Conservation (phyloP, 2,113 vertebrate genomes). For the Poecilia latipinna region DNA sequence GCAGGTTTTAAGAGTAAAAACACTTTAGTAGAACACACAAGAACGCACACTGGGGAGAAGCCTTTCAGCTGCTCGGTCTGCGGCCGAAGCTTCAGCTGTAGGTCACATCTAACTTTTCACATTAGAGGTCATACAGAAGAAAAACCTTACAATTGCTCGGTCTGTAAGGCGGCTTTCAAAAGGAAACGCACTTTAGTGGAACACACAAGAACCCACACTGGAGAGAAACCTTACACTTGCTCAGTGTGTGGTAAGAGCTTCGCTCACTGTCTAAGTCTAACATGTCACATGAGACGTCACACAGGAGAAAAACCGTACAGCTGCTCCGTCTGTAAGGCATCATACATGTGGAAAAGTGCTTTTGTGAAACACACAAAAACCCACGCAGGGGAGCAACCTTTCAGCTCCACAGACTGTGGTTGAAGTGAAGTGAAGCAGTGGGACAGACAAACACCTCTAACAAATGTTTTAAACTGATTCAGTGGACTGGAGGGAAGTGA, state of each 20-base stretch:
- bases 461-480: too few species aligned
- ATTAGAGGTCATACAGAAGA: not conserved
- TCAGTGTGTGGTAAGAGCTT: not conserved
- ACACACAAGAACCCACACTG: constrained; percentile 1
- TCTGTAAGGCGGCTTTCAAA: not conserved
- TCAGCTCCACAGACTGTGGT: not conserved
- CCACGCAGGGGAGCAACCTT: not conserved
- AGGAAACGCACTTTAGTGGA: not conserved
- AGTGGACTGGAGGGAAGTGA: too few species aligned
- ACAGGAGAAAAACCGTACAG: not conserved
- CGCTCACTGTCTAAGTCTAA: too few species aligned
- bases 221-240: constrained; percentile 3
- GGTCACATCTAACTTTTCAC: not conserved
- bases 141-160: not conserved
- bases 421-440: not conserved
- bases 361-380: not conserved
- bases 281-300: not conserved
- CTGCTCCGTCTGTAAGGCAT: not conserved
- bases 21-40: not conserved
- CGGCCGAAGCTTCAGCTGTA: not conserved
- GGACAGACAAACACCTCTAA: too few species aligned
- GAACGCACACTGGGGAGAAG: constrained; percentile 5
- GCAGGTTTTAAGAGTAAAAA: constrained; percentile 2
- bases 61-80: constrained; percentile 4
- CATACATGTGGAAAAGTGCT: not conserved